These are phyloP conservation scores for Syngnathus rostellatus DNA, from an alignment of 2,797 vertebrate species.

Conservation along the genomic window DNA sequence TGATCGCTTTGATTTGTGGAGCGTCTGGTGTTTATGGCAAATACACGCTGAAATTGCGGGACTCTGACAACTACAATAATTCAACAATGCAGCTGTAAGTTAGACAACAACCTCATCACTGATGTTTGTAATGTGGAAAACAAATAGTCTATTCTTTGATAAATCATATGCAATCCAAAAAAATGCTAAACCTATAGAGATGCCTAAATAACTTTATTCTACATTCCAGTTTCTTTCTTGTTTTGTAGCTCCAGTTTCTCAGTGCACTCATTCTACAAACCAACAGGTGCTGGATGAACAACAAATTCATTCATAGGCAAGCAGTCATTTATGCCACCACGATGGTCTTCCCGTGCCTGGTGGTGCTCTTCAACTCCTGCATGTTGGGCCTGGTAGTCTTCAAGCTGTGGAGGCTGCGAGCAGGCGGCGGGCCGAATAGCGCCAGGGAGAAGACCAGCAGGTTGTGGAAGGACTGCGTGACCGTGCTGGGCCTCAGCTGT, in stretches of 20 bases:
- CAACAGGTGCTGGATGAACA: conserved; percentile 65
- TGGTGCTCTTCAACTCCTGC: conserved; percentile 74
- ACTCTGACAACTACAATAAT: neutral
- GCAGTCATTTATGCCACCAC: conserved; percentile 64
- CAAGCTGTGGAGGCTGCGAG: conserved; percentile 58
- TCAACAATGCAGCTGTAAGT: conserved; percentile 63
- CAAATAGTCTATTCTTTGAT: too few relatives aligned
- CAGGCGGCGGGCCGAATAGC: neutral
- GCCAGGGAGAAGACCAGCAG: conserved; percentile 34
- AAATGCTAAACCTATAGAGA: neutral
- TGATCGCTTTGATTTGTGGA: conserved; percentile 49
- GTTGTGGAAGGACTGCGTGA: conserved; percentile 66
- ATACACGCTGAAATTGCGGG: neutral
- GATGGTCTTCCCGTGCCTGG: conserved; percentile 71
- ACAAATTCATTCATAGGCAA: conserved; percentile 1
- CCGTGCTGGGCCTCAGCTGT: conserved; percentile 71
- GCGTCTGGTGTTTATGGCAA: conserved; percentile 51
- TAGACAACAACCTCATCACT: neutral
- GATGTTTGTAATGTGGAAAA: neutral
- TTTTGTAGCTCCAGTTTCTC: neutral
- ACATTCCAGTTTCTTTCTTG: neutral
- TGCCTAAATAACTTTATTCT: neutral
- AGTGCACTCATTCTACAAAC: neutral
- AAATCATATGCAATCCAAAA: neutral
- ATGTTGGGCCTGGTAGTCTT: conserved; percentile 75